These are phyloP conservation scores for Caretta caretta DNA, from an alignment of 2,113 vertebrate species.

Conservation along the genomic window DNA sequence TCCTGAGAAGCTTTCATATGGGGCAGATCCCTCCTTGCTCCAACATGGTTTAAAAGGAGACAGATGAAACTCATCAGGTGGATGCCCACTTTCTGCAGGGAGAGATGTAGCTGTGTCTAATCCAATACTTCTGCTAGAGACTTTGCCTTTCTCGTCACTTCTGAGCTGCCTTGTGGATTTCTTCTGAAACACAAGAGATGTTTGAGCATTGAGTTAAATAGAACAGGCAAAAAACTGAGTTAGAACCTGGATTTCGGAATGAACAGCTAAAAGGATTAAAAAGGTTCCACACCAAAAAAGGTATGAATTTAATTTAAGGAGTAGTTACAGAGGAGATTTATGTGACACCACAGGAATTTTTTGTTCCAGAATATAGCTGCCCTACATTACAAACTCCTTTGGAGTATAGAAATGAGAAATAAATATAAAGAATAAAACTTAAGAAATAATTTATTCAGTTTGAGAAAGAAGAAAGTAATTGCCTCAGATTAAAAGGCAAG, in stretches of 20 bases:
- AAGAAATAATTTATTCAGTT: background rate
- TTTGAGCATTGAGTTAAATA: background rate
- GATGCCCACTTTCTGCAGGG: conserved; percentile 12
- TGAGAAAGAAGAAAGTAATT: background rate
- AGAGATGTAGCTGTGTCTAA: conserved; percentile 51
- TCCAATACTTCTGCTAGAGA: conserved; percentile 65
- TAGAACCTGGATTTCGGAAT: background rate
- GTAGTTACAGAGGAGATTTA: background rate
- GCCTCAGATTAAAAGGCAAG: background rate
- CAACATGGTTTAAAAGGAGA: conserved; percentile 64
- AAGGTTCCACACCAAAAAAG: background rate
- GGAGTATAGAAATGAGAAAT: background rate
- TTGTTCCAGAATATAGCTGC: background rate
- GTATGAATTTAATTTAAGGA: background rate
- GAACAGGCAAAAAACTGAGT: background rate
- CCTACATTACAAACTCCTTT: background rate
- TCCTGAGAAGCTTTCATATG: conserved; percentile 81
- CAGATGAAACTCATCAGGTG: conserved; percentile 27
- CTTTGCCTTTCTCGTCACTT: conserved; percentile 71
- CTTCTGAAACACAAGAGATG: conserved; percentile 77
- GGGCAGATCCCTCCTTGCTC: conserved; percentile 57
- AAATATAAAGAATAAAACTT: background rate
- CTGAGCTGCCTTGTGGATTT: conserved; percentile 64
- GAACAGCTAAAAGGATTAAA: background rate
- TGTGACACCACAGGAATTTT: background rate